phyloP scores from a whole-genome alignment of 2,888 invertebrate species.

The Emmelina monodactyla region DNA sequence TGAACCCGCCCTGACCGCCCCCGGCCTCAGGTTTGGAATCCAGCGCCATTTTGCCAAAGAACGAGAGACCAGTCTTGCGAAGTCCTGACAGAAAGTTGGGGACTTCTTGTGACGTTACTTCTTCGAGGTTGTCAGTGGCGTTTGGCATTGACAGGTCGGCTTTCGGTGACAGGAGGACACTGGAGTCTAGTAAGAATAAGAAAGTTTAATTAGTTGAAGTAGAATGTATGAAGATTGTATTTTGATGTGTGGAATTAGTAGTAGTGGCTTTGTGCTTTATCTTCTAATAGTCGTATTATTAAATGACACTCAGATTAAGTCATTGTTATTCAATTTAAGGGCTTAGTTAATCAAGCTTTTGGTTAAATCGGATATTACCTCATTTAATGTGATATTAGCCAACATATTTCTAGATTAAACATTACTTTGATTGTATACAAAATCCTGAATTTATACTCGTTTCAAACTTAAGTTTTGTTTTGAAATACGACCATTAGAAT shows the following conservation, averaged over 20 bases:
- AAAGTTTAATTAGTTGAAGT: too few species aligned
- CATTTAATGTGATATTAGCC: too few species aligned
- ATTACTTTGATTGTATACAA: slow-evolving; percentile 1
- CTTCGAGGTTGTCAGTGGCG: slow-evolving; percentile 23
- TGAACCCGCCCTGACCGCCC: slow-evolving; percentile 22
- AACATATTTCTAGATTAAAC: background rate
- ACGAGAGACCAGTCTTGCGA: slow-evolving; percentile 37
- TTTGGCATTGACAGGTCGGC: slow-evolving; percentile 28
- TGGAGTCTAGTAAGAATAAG: slow-evolving; percentile 49
- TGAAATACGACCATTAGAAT: too few species aligned
- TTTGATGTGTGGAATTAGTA: too few species aligned
- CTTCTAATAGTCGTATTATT: too few species aligned
- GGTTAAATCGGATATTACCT: too few species aligned
- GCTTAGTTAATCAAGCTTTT: too few species aligned
- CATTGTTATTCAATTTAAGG: too few species aligned
- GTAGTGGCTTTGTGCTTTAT: too few species aligned
- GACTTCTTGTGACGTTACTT: slow-evolving; percentile 34
- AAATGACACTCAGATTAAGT: too few species aligned
- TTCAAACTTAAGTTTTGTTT: background rate
- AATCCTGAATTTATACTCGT: background rate
- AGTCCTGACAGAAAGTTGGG: slow-evolving; percentile 48
- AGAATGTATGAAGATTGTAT: slow-evolving; percentile 12
- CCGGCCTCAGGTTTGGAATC: slow-evolving; percentile 23
- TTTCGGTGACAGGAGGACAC: slow-evolving; percentile 47
- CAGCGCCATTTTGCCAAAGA: slow-evolving; percentile 30